Conservation (phyloP, 2,113 vertebrate species). For the Ceyx margarethae region DNA sequence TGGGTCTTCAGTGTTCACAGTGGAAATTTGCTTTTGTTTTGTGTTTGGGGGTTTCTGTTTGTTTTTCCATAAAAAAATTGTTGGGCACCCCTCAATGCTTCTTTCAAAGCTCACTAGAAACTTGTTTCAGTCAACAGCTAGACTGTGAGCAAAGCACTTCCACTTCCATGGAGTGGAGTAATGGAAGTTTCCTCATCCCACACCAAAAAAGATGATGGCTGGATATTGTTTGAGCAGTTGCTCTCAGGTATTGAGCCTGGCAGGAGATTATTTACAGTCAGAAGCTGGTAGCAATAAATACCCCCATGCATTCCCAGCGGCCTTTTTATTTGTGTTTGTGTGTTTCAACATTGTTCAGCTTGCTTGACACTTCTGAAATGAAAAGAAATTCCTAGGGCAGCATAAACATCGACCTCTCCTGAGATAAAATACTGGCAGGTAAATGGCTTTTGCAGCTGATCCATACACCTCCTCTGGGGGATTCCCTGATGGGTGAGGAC, state of each 20-base stretch:
- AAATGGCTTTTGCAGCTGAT: background rate
- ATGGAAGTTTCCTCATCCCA: background rate
- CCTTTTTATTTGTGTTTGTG: background rate
- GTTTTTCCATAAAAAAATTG: background rate
- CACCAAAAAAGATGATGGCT: background rate
- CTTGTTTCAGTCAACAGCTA: background rate
- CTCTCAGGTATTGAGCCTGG: background rate
- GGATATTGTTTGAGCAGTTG: background rate
- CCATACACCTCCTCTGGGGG: accelerated
- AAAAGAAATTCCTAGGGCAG: background rate
- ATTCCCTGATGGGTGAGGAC: background rate
- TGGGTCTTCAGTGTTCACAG: background rate
- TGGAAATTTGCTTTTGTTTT: background rate
- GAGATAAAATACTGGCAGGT: background rate
- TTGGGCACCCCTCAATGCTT: background rate
- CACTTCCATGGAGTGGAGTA: background rate
- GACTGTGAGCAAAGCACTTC: background rate
- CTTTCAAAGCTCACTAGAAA: background rate
- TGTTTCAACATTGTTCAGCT: background rate
- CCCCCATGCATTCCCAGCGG: background rate
- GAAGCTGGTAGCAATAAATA: background rate
- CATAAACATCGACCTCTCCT: background rate
- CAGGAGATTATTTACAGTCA: background rate
- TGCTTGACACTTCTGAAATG: background rate
- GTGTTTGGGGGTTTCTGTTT: background rate